These are phyloP conservation scores for Cephalopterus ornatus DNA, from an alignment of 2,113 vertebrate genomes.

Conservation along the genomic window DNA sequence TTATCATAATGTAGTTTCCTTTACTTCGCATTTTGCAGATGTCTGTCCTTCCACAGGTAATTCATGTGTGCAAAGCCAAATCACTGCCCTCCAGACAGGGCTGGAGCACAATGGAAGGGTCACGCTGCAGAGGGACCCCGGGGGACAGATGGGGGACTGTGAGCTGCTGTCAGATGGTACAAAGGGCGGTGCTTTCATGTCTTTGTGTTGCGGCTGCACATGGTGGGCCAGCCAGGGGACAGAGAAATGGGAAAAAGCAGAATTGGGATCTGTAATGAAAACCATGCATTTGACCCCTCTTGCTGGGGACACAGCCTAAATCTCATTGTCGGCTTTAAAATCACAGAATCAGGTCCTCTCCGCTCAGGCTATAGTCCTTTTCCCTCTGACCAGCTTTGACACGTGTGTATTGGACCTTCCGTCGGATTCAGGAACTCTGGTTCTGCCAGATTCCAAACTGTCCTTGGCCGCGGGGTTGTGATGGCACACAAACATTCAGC, in stretches of 20 bases:
- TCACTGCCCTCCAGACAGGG: background rate
- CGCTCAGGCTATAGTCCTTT: background rate
- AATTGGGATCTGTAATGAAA: background rate
- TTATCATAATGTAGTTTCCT: background rate
- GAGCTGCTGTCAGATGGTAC: background rate
- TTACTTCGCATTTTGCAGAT: background rate
- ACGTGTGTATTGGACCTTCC: background rate
- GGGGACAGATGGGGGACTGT: background rate
- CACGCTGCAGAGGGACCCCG: background rate
- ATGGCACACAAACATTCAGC: background rate
- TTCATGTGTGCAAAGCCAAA: background rate
- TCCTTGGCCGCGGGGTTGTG: fast-evolving
- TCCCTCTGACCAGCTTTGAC: background rate
- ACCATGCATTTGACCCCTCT: background rate
- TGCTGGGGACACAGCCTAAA: background rate
- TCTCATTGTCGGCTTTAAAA: background rate
- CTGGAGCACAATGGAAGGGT: background rate
- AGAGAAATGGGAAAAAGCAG: background rate
- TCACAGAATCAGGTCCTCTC: background rate
- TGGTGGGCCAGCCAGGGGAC: background rate
- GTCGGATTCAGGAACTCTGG: background rate
- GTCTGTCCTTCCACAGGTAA: background rate
- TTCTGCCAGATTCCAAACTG: background rate
- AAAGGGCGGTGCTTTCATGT: background rate
- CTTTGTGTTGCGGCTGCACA: background rate